Evolutionary conservation across 1,140 invertebrate species (phyloP), one percentile per base, ranked within the genome.

Genomic region (Ericerus pela): DNA sequence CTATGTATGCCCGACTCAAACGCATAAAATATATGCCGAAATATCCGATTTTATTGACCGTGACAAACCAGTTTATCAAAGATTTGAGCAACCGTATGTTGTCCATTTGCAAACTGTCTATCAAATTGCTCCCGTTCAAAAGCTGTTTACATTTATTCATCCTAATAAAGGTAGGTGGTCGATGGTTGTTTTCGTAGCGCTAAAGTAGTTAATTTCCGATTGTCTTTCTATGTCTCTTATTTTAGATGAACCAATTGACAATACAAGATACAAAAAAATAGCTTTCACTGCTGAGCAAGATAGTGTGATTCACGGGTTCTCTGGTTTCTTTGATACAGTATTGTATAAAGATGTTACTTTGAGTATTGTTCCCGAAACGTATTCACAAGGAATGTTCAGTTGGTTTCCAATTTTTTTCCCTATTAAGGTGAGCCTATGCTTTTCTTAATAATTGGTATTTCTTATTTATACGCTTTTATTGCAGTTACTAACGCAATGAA

Each of bases 331-430:
- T 73, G 85, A 95, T 63, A 80, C 85, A 41, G 69, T 79, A 51
- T 73, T 99, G 14, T 96, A 86, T 69, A 84, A 83, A 62, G 78
- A 90, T 66, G 76, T 95, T 37, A 81, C 71, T 31, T 72, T 98
- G 10, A 96, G 92, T 67, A 98, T 94, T 65, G 77, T 86, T 61
- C 94, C 94, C 3, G 71, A 77, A 16, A 90, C 85, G 4, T 85
- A 94, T 67, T 91, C 90, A 30, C 74, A 76, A 2, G 85, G 85
- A 64, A 92, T 97, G 88, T 88, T 94, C 62, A 92, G 89, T 61
- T 98, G 95, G 95, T 98, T 97, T 68, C 92, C 94, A 12, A 88
- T 96, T 53, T 88, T 86, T 60, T 95, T 96, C 67, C 92, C 94
- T 26, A 77, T 96, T 18, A 76, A 76, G 69, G 85, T 88, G 75